phyloP scores from a whole-genome alignment of 2,888 invertebrate genomes.

The Nomada goodeniana region DNA sequence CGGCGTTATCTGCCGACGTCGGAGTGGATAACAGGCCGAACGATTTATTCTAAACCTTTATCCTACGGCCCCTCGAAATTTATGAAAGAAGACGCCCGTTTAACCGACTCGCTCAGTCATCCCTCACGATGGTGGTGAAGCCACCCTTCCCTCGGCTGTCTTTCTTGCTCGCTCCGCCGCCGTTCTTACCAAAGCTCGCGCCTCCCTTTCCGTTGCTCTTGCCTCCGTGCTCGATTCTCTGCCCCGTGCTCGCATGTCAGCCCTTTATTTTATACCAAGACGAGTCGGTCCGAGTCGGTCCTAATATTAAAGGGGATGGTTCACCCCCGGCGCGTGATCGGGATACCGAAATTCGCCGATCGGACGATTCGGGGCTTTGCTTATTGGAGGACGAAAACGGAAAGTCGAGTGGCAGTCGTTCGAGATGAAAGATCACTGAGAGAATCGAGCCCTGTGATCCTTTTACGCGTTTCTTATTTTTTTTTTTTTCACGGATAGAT shows the following conservation, averaged over 20 bases:
- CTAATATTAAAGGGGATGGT: slow-evolving; percentile 83
- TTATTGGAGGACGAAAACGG: slow-evolving; percentile 70
- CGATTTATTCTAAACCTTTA: slow-evolving; percentile 84
- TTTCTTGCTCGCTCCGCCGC: slow-evolving; percentile 62
- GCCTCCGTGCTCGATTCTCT: slow-evolving; percentile 46
- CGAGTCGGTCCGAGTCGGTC: slow-evolving; percentile 72
- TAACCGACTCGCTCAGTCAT: slow-evolving; percentile 84
- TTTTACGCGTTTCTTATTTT: neutral
- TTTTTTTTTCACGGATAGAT: neutral
- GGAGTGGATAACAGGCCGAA: slow-evolving; percentile 82
- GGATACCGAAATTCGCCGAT: slow-evolving; percentile 79
- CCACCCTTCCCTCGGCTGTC: slow-evolving; percentile 73
- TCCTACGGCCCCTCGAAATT: slow-evolving; percentile 81
- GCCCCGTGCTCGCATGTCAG: slow-evolving; percentile 78
- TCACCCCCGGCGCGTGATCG: slow-evolving; percentile 82
- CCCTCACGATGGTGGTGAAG: slow-evolving; percentile 80
- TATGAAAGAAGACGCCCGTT: slow-evolving; percentile 84
- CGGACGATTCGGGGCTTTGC: slow-evolving; percentile 75
- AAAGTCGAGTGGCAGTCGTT: slow-evolving; percentile 47
- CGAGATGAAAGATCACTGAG: slow-evolving; percentile 1
- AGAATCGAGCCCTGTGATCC: slow-evolving; percentile 12
- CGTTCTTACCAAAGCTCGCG: slow-evolving; percentile 32
- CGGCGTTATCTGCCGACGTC: slow-evolving; percentile 77
- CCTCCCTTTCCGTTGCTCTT: slow-evolving; percentile 28
- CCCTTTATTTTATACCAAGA: slow-evolving; percentile 81